Conservation (phyloP, 2,888 invertebrate genomes). For the Tetranychus truncatus region DNA sequence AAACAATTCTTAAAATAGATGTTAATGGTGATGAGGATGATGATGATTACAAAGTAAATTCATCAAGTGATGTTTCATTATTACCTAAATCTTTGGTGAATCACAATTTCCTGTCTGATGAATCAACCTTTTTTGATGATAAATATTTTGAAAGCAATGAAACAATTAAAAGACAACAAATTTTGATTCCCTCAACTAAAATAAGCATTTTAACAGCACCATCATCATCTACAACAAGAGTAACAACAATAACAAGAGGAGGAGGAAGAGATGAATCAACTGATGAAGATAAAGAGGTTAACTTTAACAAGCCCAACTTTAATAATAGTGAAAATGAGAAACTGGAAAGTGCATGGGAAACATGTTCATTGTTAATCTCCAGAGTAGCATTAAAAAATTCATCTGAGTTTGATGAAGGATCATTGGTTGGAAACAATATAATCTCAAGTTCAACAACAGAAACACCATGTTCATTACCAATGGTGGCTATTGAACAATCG, state of each 20-base stretch:
- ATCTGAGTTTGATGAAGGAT: background rate
- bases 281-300: too few relatives aligned
- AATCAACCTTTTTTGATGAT: too few relatives aligned
- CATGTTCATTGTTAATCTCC: background rate
- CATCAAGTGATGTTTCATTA: background rate
- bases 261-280: too few relatives aligned
- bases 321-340: background rate
- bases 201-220: too few relatives aligned
- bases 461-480: background rate
- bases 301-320: background rate
- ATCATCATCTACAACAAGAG: background rate
- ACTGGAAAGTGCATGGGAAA: background rate
- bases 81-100: too few relatives aligned
- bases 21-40: background rate
- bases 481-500: too few relatives aligned
- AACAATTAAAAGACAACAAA: background rate
- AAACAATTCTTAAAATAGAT: background rate
- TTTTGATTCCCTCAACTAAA: background rate
- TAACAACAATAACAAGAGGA: background rate
- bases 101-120: too few relatives aligned
- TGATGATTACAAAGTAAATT: too few relatives aligned
- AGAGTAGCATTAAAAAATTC: background rate
- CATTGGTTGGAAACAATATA: background rate
- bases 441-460: background rate
- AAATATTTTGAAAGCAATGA: background rate